Conservation (phyloP, 2,888 invertebrate species). For the Cataglyphis cursor region DNA sequence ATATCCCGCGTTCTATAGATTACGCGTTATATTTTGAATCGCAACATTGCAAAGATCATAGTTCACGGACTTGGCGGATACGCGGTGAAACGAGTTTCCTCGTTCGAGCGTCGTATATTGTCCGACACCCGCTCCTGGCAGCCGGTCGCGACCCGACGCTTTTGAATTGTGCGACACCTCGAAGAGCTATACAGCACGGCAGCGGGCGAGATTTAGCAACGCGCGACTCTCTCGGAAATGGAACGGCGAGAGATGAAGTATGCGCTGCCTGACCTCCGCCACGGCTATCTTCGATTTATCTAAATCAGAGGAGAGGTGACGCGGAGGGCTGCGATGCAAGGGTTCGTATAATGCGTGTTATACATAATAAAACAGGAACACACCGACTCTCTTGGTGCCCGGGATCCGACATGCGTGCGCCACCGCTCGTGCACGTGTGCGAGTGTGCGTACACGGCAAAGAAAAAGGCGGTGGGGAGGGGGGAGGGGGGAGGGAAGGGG, state of each 20-base stretch:
- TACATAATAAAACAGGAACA: conserved; percentile 79
- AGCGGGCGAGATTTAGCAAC: conserved; percentile 42
- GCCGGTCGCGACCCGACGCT: conserved; percentile 13
- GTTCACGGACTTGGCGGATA: neutral
- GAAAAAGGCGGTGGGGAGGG: conserved; percentile 30
- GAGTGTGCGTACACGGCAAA: conserved; percentile 17
- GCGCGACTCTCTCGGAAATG: conserved; percentile 50
- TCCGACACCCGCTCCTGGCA: conserved; percentile 12
- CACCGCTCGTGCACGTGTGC: conserved; percentile 34
- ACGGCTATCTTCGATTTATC: conserved; percentile 77
- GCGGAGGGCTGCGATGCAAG: conserved; percentile 17
- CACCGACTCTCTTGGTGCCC: conserved; percentile 63
- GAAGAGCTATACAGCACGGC: conserved; percentile 37
- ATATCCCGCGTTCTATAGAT: neutral
- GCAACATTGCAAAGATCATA: neutral
- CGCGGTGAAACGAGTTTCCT: conserved; percentile 14
- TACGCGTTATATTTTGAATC: neutral
- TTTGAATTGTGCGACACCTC: conserved; percentile 45
- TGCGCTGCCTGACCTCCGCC: conserved; percentile 56
- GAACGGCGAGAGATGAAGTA: conserved; percentile 50
- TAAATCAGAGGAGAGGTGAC: conserved; percentile 75
- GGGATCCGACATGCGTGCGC: conserved; percentile 62
- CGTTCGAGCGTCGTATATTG: neutral
- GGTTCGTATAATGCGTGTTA: conserved; percentile 76
- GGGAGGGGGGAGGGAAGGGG: conserved; percentile 29